Evolutionary conservation across 2,113 vertebrate genomes (phyloP).

Genomic region (Meriones unguiculatus): DNA sequence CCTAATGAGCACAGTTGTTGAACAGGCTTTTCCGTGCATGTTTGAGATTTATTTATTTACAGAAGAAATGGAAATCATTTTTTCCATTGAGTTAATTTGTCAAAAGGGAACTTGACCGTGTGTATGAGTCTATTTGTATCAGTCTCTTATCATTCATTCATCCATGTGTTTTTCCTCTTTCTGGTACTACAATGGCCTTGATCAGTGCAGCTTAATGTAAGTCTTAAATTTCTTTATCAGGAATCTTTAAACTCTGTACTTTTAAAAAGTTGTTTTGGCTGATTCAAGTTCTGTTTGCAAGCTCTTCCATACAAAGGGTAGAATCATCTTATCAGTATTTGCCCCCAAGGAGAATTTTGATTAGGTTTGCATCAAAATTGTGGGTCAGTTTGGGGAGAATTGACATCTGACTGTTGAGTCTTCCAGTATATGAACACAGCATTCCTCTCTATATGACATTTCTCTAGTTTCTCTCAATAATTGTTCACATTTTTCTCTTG

Average conservation of each 20-base stretch:
- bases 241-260: neutral
- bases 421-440: neutral
- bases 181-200: neutral
- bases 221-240: constrained; percentile 2
- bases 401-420: constrained; percentile 1
- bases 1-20: neutral
- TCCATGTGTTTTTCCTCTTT: neutral
- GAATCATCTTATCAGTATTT: neutral
- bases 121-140: neutral
- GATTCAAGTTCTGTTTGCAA: neutral
- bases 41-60: neutral
- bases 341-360: neutral
- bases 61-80: constrained; percentile 16
- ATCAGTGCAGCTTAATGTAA: neutral
- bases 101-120: neutral
- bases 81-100: neutral
- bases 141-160: neutral
- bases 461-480: neutral
- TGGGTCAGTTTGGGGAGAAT: neutral
- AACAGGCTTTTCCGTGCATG: neutral
- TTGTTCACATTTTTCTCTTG: neutral
- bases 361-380: neutral
- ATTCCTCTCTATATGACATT: neutral
- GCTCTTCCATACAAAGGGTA: neutral
- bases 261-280: neutral